phyloP scores from a whole-genome alignment of 2,888 invertebrate genomes.

The Aporophyla nigra region DNA sequence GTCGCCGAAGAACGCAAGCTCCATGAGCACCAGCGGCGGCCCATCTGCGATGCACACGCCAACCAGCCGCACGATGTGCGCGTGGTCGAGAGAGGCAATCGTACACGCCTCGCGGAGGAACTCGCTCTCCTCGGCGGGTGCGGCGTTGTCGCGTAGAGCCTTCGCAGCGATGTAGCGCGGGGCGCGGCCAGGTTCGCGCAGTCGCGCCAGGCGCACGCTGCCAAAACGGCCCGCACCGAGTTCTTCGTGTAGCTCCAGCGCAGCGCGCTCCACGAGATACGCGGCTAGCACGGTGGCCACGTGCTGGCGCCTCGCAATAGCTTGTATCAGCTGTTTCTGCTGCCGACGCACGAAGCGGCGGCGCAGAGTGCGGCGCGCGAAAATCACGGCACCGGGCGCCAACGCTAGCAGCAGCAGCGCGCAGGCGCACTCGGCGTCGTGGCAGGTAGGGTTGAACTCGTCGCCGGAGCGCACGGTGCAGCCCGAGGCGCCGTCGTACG shows the following conservation, averaged over 20 bases:
- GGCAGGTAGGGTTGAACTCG: slow-evolving; percentile 92
- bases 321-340: slow-evolving; percentile 50
- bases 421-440: slow-evolving; percentile 79
- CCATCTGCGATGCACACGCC: slow-evolving; percentile 95
- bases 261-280: slow-evolving; percentile 69
- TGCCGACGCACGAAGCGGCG: slow-evolving; percentile 62
- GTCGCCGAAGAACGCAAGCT: slow-evolving; percentile 97
- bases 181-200: slow-evolving; percentile 69
- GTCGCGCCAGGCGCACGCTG: slow-evolving; percentile 75
- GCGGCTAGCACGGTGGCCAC: slow-evolving; percentile 64
- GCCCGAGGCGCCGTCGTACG: slow-evolving; percentile 54
- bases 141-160: slow-evolving; percentile 94
- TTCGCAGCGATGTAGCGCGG: slow-evolving; percentile 95
- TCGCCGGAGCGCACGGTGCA: slow-evolving; percentile 54
- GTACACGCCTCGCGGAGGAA: slow-evolving; percentile 95
- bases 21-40: slow-evolving; percentile 97
- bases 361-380: slow-evolving; percentile 59
- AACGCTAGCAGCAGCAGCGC: slow-evolving; percentile 85
- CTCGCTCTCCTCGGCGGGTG: slow-evolving; percentile 94
- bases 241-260: slow-evolving; percentile 71
- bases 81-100: slow-evolving; percentile 96
- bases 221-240: slow-evolving; percentile 81
- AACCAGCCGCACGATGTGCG: slow-evolving; percentile 95
- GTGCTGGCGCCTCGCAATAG: slow-evolving; percentile 70
- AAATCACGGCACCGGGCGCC: slow-evolving; percentile 47